Percentiles rank a stretch among this genome's conserved stretches.
Evolutionary conservation across 2,113 vertebrate species (phyloP).

Genomic region (Cettia cetti): DNA sequence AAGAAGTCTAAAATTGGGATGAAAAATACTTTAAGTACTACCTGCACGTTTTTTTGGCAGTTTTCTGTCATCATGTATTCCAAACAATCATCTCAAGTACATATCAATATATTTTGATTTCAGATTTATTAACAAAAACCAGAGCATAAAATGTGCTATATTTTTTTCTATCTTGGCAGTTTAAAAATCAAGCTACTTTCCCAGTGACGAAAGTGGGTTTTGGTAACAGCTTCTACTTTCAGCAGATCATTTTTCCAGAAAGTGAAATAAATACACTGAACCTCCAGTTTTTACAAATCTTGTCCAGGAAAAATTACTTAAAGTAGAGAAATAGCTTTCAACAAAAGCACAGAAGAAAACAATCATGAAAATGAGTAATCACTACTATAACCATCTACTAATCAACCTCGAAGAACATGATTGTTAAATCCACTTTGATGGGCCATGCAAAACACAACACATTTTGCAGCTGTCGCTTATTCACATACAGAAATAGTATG

Average conservation of each 20-base stretch:
- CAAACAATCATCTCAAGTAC: not conserved
- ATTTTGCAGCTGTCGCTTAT: not conserved
- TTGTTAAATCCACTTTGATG: not conserved
- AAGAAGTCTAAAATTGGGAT: constrained; percentile 83
- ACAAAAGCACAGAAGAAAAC: not conserved
- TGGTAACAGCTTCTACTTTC: not conserved
- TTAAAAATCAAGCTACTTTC: not conserved
- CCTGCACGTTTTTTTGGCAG: not conserved
- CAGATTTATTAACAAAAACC: not conserved
- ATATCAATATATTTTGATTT: not conserved
- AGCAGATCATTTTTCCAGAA: not conserved
- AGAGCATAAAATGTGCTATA: not conserved
- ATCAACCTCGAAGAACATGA: not conserved
- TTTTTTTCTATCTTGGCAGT: not conserved
- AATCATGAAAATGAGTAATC: not conserved
- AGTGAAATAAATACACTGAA: not conserved
- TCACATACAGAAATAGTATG: not conserved
- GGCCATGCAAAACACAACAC: not conserved
- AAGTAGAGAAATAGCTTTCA: not conserved
- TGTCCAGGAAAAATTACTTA: not conserved
- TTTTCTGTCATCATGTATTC: not conserved
- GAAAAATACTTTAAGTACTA: not conserved
- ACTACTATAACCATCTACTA: not conserved
- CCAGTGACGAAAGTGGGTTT: not conserved
- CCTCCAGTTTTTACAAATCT: not conserved